Evolutionary conservation across 2,888 invertebrate genomes (phyloP).

Genomic region (Adelognathus sp.): DNA sequence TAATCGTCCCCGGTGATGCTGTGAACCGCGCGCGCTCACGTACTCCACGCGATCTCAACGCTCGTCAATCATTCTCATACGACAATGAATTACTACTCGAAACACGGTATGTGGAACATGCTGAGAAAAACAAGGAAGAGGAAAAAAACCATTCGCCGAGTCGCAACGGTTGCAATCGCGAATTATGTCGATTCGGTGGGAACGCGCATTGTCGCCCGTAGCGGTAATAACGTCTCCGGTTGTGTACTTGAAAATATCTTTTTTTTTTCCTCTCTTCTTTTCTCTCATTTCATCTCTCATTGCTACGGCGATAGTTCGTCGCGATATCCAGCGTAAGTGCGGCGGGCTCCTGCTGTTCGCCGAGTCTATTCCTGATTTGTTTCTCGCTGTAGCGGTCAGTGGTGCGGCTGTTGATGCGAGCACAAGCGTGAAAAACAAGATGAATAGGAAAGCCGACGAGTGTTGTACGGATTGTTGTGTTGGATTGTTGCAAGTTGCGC

Average conservation of each 20-base stretch:
- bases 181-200: slow-evolving; percentile 16
- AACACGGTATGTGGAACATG: slow-evolving; percentile 32
- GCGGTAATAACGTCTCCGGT: background rate
- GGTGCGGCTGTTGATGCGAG: slow-evolving; percentile 72
- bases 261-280: slow-evolving; percentile 5
- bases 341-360: slow-evolving; percentile 31
- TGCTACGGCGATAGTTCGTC: background rate
- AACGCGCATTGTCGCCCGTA: background rate
- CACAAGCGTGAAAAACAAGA: slow-evolving; percentile 67
- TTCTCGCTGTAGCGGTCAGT: slow-evolving; percentile 1
- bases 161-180: background rate
- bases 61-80: slow-evolving; percentile 58
- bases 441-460: slow-evolving; percentile 73
- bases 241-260: background rate
- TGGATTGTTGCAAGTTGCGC: slow-evolving; percentile 69
- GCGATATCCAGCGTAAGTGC: slow-evolving; percentile 50
- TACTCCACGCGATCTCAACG: slow-evolving; percentile 32
- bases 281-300: background rate
- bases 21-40: slow-evolving; percentile 31
- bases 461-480: slow-evolving; percentile 54
- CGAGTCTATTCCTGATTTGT: slow-evolving; percentile 51
- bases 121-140: too few species aligned
- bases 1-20: slow-evolving; percentile 64
- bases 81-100: slow-evolving; percentile 54
- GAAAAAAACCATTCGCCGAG: slow-evolving; percentile 3